Conservation (phyloP, 2,797 vertebrate species). For the Smutsia temminckii region DNA sequence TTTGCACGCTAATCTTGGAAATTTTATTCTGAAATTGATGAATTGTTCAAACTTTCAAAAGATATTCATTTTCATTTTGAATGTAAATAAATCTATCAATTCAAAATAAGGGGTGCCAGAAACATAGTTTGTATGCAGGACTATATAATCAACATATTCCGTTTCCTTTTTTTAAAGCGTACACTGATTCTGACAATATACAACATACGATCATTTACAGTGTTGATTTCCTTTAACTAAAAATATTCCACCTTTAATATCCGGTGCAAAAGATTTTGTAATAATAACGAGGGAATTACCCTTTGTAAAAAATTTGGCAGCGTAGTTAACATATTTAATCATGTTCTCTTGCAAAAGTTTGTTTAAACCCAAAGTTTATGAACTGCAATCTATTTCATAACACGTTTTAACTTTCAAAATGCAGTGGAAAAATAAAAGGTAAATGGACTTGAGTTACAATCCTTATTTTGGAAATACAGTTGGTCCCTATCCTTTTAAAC, state of each 20-base stretch:
- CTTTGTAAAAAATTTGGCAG: neutral
- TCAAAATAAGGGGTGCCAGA: slow-evolving; percentile 6
- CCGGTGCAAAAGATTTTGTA: neutral
- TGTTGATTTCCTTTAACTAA: neutral
- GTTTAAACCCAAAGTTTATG: neutral
- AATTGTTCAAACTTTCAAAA: neutral
- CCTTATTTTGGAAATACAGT: slow-evolving; percentile 18
- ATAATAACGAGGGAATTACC: neutral
- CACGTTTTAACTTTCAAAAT: neutral
- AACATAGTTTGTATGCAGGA: neutral
- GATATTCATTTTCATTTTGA: slow-evolving; percentile 25
- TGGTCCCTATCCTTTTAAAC: neutral
- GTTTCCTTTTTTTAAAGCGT: neutral
- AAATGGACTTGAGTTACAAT: neutral
- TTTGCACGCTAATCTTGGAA: neutral
- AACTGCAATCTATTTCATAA: neutral
- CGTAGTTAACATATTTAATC: neutral
- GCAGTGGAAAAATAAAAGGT: neutral
- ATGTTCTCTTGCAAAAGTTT: neutral
- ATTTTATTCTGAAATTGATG: slow-evolving; percentile 48
- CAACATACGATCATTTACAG: neutral
- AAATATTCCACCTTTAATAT: neutral
- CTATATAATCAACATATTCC: neutral
- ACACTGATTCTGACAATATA: neutral
- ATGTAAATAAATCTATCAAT: neutral